phyloP scores from a whole-genome alignment of 2,888 invertebrate genomes.

The Lamellibrachia columna region DNA sequence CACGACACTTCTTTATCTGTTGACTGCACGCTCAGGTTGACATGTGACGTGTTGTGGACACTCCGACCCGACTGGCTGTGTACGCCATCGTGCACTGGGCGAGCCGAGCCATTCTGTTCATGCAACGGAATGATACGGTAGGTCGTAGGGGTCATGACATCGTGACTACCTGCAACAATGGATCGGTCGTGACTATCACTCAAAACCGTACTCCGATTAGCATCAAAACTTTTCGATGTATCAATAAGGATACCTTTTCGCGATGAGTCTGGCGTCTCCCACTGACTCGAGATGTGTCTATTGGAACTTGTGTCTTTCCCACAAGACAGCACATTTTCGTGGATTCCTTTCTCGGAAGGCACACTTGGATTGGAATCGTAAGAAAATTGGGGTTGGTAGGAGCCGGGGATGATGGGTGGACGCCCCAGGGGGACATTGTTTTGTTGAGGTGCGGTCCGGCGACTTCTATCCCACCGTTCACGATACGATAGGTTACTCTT shows the following conservation, averaged over 20 bases:
- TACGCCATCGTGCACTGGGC: conserved; percentile 8
- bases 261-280: not conserved
- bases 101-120: conserved; percentile 31
- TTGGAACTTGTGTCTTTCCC: not conserved
- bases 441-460: not conserved
- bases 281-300: not conserved
- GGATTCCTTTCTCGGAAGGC: not conserved
- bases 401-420: not conserved
- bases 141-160: conserved; percentile 21
- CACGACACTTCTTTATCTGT: not conserved
- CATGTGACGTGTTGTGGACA: conserved; percentile 16
- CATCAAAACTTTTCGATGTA: not conserved
- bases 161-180: not conserved
- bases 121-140: conserved; percentile 28
- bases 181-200: not conserved
- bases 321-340: not conserved
- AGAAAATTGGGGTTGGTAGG: not conserved
- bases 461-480: not conserved
- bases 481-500: not conserved
- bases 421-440: not conserved
- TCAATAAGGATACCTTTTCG: not conserved
- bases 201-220: not conserved
- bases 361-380: not conserved
- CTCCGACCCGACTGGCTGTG: conserved; percentile 21
- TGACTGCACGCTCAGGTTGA: conserved; percentile 8